phyloP scores from a whole-genome alignment of 2,113 vertebrate genomes.

The Paracanthobrama guichenoti region DNA sequence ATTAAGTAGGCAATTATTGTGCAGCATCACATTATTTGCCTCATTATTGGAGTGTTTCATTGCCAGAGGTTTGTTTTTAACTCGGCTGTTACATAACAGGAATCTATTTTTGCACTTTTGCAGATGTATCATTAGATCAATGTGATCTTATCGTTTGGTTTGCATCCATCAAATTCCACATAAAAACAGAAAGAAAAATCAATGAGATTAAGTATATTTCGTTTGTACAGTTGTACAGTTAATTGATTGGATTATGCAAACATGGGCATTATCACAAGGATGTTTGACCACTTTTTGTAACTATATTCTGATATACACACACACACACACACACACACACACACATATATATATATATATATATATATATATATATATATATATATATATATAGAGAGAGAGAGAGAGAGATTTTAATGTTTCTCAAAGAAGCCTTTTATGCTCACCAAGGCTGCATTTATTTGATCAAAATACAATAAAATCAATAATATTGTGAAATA shows the following conservation, averaged over 20 bases:
- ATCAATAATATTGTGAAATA: not conserved
- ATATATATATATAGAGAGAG: too few species aligned
- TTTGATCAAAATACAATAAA: not conserved
- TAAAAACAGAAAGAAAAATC: not conserved
- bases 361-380: too few species aligned
- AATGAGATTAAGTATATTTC: not conserved
- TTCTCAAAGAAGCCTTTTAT: not conserved
- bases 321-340: too few species aligned
- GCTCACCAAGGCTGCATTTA: not conserved
- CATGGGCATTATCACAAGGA: not conserved
- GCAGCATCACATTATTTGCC: not conserved
- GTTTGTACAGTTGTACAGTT: not conserved
- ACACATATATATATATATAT: too few species aligned
- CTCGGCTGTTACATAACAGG: not conserved
- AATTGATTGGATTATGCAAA: not conserved
- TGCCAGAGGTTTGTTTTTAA: not conserved
- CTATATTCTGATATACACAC: not conserved
- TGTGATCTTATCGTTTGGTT: not conserved
- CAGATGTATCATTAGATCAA: not conserved
- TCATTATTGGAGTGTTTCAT: not conserved
- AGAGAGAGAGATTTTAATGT: too few species aligned
- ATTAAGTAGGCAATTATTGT: not conserved
- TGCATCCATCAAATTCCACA: not conserved
- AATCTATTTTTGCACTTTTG: not conserved
- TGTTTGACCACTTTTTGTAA: not conserved